A percentile compares a stretch with the other conserved stretches of the same genome.
phyloP scores from a whole-genome alignment of 2,797 vertebrate species.

The Okamejei kenojei region DNA sequence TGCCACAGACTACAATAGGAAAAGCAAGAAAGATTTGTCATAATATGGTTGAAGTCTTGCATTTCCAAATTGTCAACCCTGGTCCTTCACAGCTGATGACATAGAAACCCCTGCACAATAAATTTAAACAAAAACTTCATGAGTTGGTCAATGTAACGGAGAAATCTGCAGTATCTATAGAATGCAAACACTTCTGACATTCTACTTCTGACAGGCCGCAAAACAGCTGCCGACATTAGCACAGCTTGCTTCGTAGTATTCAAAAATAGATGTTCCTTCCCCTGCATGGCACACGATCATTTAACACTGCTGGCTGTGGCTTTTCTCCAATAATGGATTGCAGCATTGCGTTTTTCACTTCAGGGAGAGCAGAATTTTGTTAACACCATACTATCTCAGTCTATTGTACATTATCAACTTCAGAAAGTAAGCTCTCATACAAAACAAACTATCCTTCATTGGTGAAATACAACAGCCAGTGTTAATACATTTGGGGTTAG shows the following conservation, averaged over 20 bases:
- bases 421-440: neutral
- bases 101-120: neutral
- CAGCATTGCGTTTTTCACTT: neutral
- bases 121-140: conserved; percentile 21
- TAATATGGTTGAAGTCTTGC: neutral
- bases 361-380: neutral
- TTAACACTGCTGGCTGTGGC: neutral
- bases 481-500: neutral
- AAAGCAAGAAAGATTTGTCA: neutral
- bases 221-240: neutral
- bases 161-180: neutral
- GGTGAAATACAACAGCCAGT: too few relatives aligned
- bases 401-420: neutral
- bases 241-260: neutral
- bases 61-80: neutral
- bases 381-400: neutral
- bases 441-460: neutral
- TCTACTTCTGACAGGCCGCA: neutral
- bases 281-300: neutral
- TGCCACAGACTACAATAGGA: neutral
- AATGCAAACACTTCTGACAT: conserved; percentile 19
- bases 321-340: neutral
- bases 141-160: neutral
- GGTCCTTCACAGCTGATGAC: neutral
- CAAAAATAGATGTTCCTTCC: conserved; percentile 10